phyloP scores from a whole-genome alignment of 2,888 invertebrate species.

The Trachelus troglodyta region DNA sequence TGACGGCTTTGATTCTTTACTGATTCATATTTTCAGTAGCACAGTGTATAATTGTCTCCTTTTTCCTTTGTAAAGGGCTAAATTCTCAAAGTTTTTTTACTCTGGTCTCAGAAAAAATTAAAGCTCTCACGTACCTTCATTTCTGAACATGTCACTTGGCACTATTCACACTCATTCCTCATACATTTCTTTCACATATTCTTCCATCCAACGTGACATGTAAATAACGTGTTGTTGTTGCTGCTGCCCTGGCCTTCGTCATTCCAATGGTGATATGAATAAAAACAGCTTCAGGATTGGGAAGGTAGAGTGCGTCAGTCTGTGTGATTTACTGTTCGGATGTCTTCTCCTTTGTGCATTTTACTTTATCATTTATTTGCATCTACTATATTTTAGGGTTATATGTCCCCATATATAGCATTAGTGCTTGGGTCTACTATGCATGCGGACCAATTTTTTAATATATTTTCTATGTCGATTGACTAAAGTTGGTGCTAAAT shows the following conservation, averaged over 20 bases:
- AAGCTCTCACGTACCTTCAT: background rate
- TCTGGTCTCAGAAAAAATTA: background rate
- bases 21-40: background rate
- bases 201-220: slow-evolving; percentile 27
- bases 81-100: background rate
- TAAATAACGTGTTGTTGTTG: slow-evolving; percentile 52
- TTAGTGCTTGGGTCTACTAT: slow-evolving; percentile 29
- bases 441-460: slow-evolving; percentile 32
- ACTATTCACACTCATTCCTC: slow-evolving; percentile 4
- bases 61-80: background rate
- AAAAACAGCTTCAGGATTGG: slow-evolving; percentile 75
- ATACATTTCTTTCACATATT: slow-evolving; percentile 25
- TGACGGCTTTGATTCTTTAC: background rate
- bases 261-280: slow-evolving; percentile 34
- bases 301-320: slow-evolving; percentile 80
- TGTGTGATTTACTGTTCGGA: slow-evolving; percentile 65
- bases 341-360: slow-evolving; percentile 62
- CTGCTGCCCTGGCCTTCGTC: slow-evolving; percentile 59
- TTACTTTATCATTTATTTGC: slow-evolving; percentile 60
- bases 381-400: slow-evolving; percentile 44
- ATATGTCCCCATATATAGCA: slow-evolving; percentile 36
- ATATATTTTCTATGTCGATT: background rate
- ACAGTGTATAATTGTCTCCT: background rate
- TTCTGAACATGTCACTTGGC: background rate
- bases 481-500: background rate